phyloP scores from a whole-genome alignment of 1,140 invertebrate genomes.

The Tachypleus tridentatus region DNA sequence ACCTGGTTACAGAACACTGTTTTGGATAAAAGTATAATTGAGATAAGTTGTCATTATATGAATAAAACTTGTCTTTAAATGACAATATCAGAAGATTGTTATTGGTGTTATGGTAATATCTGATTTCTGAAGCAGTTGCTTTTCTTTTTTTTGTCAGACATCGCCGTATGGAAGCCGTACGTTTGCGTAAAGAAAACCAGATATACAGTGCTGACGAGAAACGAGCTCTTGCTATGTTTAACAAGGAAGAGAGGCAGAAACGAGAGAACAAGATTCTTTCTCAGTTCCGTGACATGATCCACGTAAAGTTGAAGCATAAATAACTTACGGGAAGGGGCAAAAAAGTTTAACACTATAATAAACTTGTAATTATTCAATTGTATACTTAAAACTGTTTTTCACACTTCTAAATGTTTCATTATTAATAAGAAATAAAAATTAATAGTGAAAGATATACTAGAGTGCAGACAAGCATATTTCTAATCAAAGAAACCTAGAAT shows the following conservation, averaged over 20 bases:
- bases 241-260: conserved; percentile 92
- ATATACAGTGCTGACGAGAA: conserved; percentile 99
- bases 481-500: too few relatives aligned
- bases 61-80: neutral
- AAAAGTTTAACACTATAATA: too few relatives aligned
- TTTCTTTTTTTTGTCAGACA: conserved; percentile 49
- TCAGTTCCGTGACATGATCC: conserved; percentile 87
- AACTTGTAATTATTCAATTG: too few relatives aligned
- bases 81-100: neutral
- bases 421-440: too few relatives aligned
- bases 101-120: conserved; percentile 1
- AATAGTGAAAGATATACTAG: too few relatives aligned
- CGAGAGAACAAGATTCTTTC: conserved; percentile 89
- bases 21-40: neutral
- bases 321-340: too few relatives aligned
- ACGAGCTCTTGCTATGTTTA: conserved; percentile 92
- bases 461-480: too few relatives aligned
- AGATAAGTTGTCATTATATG: neutral
- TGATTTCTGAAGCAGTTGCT: conserved; percentile 1
- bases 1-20: neutral
- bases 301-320: conserved; percentile 31
- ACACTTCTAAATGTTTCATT: too few relatives aligned
- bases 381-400: too few relatives aligned
- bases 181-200: conserved; percentile 98
- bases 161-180: conserved; percentile 98